phyloP scores from a whole-genome alignment of 2,113 vertebrate species.

The Dolichotis patagonum region DNA sequence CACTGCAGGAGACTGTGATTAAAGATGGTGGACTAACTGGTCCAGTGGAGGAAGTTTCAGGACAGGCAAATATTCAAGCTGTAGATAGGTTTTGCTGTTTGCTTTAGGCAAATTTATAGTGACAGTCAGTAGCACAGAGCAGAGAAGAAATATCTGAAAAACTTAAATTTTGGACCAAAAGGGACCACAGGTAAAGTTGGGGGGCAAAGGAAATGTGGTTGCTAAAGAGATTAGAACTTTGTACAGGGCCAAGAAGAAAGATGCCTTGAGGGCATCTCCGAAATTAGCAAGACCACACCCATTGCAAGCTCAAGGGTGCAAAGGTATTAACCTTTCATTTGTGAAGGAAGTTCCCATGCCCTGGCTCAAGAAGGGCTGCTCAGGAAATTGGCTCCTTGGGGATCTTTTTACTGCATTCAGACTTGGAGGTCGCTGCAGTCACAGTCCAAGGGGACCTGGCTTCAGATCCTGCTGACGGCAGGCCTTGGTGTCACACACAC shows the following conservation, averaged over 20 bases:
- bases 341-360: not conserved
- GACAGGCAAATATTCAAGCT: not conserved
- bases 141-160: not conserved
- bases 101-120: not conserved
- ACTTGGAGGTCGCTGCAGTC: not conserved
- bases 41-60: not conserved
- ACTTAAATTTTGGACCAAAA: not conserved
- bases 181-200: not conserved
- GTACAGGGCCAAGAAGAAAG: not conserved
- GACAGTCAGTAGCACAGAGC: not conserved
- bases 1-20: not conserved
- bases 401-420: not conserved
- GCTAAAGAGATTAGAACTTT: not conserved
- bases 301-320: not conserved
- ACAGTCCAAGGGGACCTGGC: not conserved
- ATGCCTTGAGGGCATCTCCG: not conserved
- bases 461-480: not conserved
- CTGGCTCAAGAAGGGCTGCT: not conserved
- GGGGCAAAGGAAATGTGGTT: not conserved
- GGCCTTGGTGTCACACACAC: not conserved
- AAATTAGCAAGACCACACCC: not conserved
- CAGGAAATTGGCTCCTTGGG: not conserved
- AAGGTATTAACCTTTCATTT: not conserved
- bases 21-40: not conserved
- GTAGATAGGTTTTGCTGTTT: not conserved